Base-by-base conservation (phyloP, 2,113 vertebrate genomes). In the Oncorhynchus tshawytscha region DNA sequence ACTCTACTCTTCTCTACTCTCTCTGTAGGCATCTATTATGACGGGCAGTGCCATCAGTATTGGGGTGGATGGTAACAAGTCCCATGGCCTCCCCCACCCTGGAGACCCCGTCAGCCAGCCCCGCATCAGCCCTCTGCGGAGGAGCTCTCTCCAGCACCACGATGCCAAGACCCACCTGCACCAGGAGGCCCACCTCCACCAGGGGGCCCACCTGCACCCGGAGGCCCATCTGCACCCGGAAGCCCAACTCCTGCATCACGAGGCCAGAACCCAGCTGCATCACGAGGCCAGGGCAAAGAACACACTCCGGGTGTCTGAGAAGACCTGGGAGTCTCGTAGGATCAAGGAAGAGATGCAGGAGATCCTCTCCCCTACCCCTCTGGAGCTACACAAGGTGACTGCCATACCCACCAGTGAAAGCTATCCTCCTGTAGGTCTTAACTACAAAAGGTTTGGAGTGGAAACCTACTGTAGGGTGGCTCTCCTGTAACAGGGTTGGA, bases 361-460 rank as follows among this genome's bases (percentile, higher is more conserved):
- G 78, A 95, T 97, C 75, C 89, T 96, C 81, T 94, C 91, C 0
- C 95, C 97, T 0, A 95, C 93, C 0, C 95, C 96, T 0, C 85
- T 97, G 3, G 97, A 99, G 84, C 93, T 98, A 84, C 97, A 98
- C 90, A 99, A 98, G 93, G 98, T 99, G 76, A 67, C 11, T 54
- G 39, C 39, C 39, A 45, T 45, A 45, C 39, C 2, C 39, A 45
- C 39, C 39, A 45, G 9, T 45, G 39, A 45, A 9, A 45, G 9
- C 8, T 45, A 45, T 6, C 39, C 8, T 45, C 39, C 39, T 45
- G 39, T 11, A 45, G 39, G 39, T 45, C 11, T 45, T 45, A 7
- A 39, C 34, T 39, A 6, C 34, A 39, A 39, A 7, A 1, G 29
- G 29, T 5, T 34, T 39, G 39, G 39, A 39, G 39, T 34, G 8